phyloP scores from a whole-genome alignment of 2,888 invertebrate genomes.

The Ophonus ardosiacus region DNA sequence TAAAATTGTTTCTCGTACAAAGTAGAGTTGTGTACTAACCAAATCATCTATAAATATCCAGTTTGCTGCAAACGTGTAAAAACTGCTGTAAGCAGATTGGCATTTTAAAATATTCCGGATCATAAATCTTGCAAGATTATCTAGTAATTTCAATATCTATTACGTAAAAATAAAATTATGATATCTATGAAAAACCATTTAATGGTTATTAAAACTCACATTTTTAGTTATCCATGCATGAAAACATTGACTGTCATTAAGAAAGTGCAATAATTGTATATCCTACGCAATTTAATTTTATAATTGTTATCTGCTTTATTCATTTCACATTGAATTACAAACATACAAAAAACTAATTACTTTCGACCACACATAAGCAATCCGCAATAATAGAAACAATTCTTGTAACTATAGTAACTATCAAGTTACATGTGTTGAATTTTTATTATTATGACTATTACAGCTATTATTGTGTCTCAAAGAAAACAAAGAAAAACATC shows the following conservation, averaged over 20 bases:
- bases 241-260: background rate
- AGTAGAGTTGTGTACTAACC: too few relatives aligned
- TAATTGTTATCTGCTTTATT: background rate
- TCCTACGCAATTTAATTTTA: background rate
- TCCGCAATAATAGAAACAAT: conserved; percentile 1
- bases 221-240: background rate
- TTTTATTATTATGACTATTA: conserved; percentile 43
- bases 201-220: background rate
- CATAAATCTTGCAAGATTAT: background rate
- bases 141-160: background rate
- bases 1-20: too few relatives aligned
- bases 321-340: background rate
- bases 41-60: too few relatives aligned
- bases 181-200: background rate
- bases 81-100: too few relatives aligned
- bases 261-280: background rate
- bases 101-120: background rate
- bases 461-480: conserved; percentile 1
- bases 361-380: conserved; percentile 28
- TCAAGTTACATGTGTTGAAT: conserved; percentile 42
- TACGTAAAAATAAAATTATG: background rate
- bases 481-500: conserved; percentile 10
- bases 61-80: too few relatives aligned
- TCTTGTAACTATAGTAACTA: background rate
- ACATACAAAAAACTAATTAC: background rate